Evolutionary conservation across 1,140 invertebrate genomes (phyloP), one percentile per base, ranked within the genome.

Genomic region (Drosophila repletoides): DNA sequence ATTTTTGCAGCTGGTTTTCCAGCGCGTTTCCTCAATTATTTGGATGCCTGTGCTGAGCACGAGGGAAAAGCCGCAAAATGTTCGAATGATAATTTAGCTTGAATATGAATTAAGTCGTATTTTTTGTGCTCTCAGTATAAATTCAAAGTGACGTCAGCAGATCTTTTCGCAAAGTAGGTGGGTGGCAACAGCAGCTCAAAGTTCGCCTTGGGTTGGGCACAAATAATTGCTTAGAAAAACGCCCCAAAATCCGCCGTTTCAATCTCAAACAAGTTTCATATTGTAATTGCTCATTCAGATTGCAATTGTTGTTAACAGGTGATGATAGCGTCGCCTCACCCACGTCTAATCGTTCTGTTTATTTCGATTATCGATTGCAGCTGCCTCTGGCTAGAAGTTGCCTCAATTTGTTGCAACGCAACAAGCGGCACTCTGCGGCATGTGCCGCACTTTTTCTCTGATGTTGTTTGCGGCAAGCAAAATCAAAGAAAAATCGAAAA

Each of bases 1-100:
- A 52, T 56, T 49, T 48, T 69, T 58, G 7, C 52, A 64, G 45
- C 55, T 51, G 36, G 43, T 66, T 67, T 59, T 58, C 34, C 2
- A 5, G 40, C 43, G 17, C 43, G 36, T 73, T 83, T 84, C 68
- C 77, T 79, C 58, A 56, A 75, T 68, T 36, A 59, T 33, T n/a
- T 10, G 15, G 5, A 15, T 51, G 21, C n/a, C 21, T 22, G 9
- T 34, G 7, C 31, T 14, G 29, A 6, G 2, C 29, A 19, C 14
- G 17, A 51, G 45, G 46, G 24, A 0, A 59, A 46, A 58, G 33
- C 33, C 15, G 28, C 43, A 29, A 24, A 33, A 28, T 43, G 33
- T 49, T 36, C 17, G 38, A 51, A 26, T 59, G 33, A 48, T 67
- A 60, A 60, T 53, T 59, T 12, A 9, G 33, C 22, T 22, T 41